A percentile compares a stretch with the other conserved stretches of the same genome.
phyloP scores from a whole-genome alignment of 2,797 vertebrate species.

The Capromys pilorides region DNA sequence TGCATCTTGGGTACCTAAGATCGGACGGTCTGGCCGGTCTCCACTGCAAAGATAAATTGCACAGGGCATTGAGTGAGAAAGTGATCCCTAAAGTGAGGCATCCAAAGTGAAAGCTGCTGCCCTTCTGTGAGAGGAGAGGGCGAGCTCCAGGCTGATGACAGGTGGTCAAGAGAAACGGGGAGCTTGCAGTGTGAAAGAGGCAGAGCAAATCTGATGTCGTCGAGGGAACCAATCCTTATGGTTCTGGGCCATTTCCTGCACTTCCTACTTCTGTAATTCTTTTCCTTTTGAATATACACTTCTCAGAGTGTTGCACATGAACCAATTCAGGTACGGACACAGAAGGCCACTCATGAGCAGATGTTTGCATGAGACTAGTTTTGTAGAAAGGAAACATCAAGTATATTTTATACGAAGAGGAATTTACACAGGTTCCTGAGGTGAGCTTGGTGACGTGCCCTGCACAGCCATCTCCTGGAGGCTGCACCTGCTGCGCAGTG shows the following conservation, averaged over 20 bases:
- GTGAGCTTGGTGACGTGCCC: background rate
- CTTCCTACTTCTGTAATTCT: background rate
- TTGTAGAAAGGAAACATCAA: background rate
- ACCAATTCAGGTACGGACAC: background rate
- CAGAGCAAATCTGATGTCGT: background rate
- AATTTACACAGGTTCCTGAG: background rate
- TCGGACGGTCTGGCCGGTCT: background rate
- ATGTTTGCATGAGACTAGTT: background rate
- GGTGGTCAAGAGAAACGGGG: background rate
- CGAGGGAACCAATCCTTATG: background rate
- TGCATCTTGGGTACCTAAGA: background rate
- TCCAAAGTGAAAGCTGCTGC: background rate
- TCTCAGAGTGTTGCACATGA: background rate
- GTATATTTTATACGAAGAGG: background rate
- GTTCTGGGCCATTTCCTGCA: background rate
- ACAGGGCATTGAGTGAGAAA: background rate
- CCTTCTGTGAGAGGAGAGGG: background rate
- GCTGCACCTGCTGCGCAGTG: background rate
- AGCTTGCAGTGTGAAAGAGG: background rate
- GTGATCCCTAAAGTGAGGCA: accelerated
- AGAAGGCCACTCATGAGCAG: background rate
- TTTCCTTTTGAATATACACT: background rate
- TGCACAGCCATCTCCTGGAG: background rate
- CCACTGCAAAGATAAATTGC: background rate
- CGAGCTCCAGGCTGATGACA: no score